phyloP scores from a whole-genome alignment of 2,888 invertebrate genomes.

The Eledona agricola region DNA sequence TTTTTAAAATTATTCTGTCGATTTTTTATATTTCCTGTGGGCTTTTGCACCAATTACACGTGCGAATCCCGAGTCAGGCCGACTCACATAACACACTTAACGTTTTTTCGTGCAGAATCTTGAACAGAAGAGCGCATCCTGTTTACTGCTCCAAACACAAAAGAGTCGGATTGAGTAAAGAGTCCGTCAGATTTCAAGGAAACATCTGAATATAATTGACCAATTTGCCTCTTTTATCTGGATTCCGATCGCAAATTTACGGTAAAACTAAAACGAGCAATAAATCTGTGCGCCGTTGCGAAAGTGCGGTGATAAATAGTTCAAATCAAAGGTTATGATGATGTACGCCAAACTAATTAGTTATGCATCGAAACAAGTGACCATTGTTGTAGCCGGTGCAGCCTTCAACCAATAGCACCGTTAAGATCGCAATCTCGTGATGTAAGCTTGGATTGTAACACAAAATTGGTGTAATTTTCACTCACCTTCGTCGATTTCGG shows the following conservation, averaged over 20 bases:
- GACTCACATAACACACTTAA: neutral
- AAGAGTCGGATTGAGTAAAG: slow-evolving; percentile 26
- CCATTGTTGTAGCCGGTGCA: slow-evolving; percentile 45
- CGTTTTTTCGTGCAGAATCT: slow-evolving; percentile 8
- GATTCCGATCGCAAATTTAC: too few species aligned
- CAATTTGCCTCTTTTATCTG: slow-evolving; percentile 40
- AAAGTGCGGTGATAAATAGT: slow-evolving; percentile 14
- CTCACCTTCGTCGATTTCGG: slow-evolving; percentile 51
- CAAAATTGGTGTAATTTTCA: slow-evolving; percentile 24
- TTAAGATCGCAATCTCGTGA: slow-evolving; percentile 44
- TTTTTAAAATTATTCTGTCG: too few species aligned
- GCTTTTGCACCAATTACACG: too few species aligned
- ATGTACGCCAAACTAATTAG: slow-evolving; percentile 43
- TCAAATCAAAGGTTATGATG: slow-evolving; percentile 29
- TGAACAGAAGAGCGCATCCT: slow-evolving; percentile 24
- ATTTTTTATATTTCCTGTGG: too few species aligned
- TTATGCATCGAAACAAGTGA: slow-evolving; percentile 50
- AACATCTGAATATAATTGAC: slow-evolving; percentile 44
- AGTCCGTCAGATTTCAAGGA: slow-evolving; percentile 44
- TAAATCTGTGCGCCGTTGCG: too few species aligned
- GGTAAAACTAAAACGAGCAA: too few species aligned
- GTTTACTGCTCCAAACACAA: slow-evolving; percentile 26
- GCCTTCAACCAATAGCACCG: slow-evolving; percentile 40
- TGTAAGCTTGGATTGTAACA: slow-evolving; percentile 39
- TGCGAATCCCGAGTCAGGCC: too few species aligned